Conservation (phyloP, 2,888 invertebrate species). For the Plagodis dolabraria region DNA sequence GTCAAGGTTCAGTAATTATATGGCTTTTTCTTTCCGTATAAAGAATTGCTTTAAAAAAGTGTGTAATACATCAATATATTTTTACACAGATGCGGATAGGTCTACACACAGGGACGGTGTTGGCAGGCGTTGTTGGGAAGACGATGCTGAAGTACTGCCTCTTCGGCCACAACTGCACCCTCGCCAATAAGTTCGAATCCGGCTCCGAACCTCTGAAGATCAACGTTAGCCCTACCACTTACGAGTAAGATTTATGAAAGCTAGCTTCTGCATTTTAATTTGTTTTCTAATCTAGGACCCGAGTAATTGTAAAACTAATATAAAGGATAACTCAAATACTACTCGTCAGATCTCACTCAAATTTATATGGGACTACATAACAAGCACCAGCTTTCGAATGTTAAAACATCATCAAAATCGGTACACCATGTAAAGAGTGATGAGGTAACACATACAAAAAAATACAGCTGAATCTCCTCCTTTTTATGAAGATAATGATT, state of each 20-base stretch:
- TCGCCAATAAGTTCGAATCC: slow-evolving; percentile 98
- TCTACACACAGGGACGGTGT: slow-evolving; percentile 95
- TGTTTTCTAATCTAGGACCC: not conserved
- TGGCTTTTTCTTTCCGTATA: no score
- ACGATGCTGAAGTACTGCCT: slow-evolving; percentile 97
- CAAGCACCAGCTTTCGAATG: no score
- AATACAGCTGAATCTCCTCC: not conserved
- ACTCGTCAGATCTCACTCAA: no score
- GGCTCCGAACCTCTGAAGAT: slow-evolving; percentile 95
- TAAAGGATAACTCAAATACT: no score
- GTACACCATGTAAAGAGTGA: no score
- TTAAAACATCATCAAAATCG: no score
- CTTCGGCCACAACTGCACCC: slow-evolving; percentile 97
- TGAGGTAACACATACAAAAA: no score
- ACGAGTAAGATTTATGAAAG: slow-evolving; percentile 87
- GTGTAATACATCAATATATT: not conserved
- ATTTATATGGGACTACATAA: no score
- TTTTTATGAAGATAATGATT: not conserved
- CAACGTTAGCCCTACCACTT: slow-evolving; percentile 97
- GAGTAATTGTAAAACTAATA: no score
- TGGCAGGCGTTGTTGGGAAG: slow-evolving; percentile 97
- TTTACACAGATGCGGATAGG: slow-evolving; percentile 95
- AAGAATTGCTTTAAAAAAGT: no score
- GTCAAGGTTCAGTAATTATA: no score
- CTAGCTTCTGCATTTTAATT: no score